phyloP scores from a whole-genome alignment of 2,113 vertebrate species.

The Dipodomys stephensi region DNA sequence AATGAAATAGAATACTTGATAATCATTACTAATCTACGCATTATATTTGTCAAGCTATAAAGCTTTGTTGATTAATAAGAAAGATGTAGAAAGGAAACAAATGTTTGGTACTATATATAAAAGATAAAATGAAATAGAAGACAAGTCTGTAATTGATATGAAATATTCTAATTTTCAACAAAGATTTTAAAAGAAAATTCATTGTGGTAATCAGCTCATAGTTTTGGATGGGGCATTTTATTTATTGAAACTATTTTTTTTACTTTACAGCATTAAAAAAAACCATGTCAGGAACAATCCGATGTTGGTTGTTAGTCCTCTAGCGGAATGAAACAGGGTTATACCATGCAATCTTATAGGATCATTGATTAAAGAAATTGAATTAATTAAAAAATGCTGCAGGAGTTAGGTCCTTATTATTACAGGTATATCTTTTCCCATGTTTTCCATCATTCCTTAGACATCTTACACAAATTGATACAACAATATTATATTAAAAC shows the following conservation, averaged over 20 bases:
- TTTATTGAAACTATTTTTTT: conserved; percentile 31
- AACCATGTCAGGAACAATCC: not conserved
- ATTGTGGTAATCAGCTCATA: not conserved
- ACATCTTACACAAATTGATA: conserved; percentile 13
- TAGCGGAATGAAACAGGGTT: not conserved
- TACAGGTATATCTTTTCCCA: conserved; percentile 1
- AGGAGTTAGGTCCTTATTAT: not conserved
- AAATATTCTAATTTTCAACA: conserved; percentile 27
- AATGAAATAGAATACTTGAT: not conserved
- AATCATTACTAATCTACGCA: not conserved
- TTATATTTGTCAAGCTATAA: not conserved
- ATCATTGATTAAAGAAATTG: conserved; percentile 35
- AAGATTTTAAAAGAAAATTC: conserved; percentile 2
- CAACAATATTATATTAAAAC: not conserved
- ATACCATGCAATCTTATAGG: not conserved
- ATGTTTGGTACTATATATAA: not conserved
- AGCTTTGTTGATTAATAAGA: not conserved
- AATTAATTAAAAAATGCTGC: conserved; percentile 54
- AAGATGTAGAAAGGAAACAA: not conserved
- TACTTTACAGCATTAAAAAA: not conserved
- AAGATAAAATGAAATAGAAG: not conserved
- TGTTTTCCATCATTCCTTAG: not conserved
- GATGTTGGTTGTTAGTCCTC: not conserved
- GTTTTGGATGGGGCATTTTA: not conserved
- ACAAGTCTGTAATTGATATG: not conserved